Percentiles rank a stretch among this genome's conserved stretches.
These are phyloP conservation scores for Chiloscyllium punctatum DNA, from an alignment of 2,797 vertebrate species.

Conservation along the genomic window DNA sequence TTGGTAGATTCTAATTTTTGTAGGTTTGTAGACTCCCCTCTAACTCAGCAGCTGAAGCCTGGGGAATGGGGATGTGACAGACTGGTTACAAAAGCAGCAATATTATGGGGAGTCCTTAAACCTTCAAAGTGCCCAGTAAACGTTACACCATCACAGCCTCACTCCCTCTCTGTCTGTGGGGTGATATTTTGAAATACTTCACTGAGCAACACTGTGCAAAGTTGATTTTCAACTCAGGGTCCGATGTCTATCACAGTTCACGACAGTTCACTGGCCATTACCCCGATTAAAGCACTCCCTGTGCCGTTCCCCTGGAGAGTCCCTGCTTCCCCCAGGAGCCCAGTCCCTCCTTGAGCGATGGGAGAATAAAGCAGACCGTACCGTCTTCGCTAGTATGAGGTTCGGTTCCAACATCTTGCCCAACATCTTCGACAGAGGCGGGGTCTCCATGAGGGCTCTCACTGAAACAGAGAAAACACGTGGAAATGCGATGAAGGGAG, in stretches of 20 bases:
- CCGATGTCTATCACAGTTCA: neutral
- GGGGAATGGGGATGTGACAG: too few species aligned
- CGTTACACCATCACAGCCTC: neutral
- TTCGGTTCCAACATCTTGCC: slow-evolving; percentile 71
- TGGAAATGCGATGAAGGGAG: too few species aligned
- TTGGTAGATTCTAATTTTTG: too few species aligned
- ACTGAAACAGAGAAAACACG: slow-evolving; percentile 53
- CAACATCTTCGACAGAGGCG: slow-evolving; percentile 74
- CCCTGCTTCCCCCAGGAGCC: neutral
- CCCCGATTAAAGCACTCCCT: neutral
- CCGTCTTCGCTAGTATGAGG: slow-evolving; percentile 86
- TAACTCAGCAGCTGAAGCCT: too few species aligned
- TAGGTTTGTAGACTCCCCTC: too few species aligned
- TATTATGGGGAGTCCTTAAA: neutral
- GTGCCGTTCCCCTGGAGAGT: neutral
- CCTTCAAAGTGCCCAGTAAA: neutral
- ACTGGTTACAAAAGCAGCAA: neutral
- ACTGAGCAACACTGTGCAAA: too few species aligned
- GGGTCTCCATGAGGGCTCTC: slow-evolving; percentile 87
- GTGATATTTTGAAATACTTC: neutral
- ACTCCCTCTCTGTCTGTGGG: too few species aligned
- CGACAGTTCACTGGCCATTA: neutral
- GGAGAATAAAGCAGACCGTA: slow-evolving; percentile 47
- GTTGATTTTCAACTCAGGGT: neutral
- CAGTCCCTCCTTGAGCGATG: neutral